Evolutionary conservation across 2,888 invertebrate species (phyloP), one percentile per base, ranked within the genome.

Genomic region (Cataglyphis albicans): DNA sequence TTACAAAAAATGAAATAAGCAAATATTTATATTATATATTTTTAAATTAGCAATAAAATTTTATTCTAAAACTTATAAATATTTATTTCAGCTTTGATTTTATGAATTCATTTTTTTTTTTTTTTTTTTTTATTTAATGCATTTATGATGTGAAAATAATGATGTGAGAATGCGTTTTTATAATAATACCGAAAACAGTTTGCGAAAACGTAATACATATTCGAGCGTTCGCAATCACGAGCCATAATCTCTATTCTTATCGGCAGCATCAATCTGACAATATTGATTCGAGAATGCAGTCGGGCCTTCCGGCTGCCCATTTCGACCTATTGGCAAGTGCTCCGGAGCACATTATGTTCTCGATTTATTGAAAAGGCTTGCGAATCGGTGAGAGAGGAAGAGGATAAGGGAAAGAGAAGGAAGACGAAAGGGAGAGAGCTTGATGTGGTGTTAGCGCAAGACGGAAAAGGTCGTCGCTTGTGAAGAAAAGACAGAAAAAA

Each of bases 321-420:
- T 75, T 75, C 82, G 38, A 63, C 48, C 72, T 41, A 82, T 82
- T 67, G 84, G 55, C 75, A 63, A 70, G 67, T 73, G 59, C 72
- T 73, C 48, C 61, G 63, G 18, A 41, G 70, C 78, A 84, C 72
- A 78, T 85, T 83, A 80, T 63, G 48, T 76, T 81, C 82, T 81
- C 83, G 82, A 84, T 86, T 88, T 87, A 85, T 87, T 84, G 80
- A 80, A 73, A 21, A 78, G 32, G 73, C 41, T 70, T 52, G 83
- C 48, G 81, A 80, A 81, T n/a, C 29, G 65, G 21, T 21, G 59
- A n/a, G 55, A 41, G 70, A 12, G 25, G 29, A 52, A 63, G 57
- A 75, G 48, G 74, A 29, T n/a, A 21, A 63, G 18, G 21, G 52
- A 41, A 57, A 21, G 18, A 21, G 25, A n/a, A 65, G 18, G 12